phyloP scores from a whole-genome alignment of 1,140 invertebrate species.

The Ephestia elutella region DNA sequence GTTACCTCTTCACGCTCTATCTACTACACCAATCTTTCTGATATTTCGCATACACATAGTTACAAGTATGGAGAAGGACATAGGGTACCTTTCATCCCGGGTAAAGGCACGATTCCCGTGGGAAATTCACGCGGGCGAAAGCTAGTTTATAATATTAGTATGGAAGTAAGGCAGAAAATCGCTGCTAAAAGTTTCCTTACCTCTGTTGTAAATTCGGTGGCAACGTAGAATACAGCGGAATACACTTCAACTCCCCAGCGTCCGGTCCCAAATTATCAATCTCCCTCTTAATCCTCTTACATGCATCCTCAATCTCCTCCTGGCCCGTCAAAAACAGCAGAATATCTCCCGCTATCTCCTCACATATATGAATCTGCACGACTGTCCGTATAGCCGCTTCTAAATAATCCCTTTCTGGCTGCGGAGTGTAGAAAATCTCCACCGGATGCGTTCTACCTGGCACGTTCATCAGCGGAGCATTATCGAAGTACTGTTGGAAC shows the following conservation, averaged over 20 bases:
- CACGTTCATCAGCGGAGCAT: slow-evolving; percentile 98
- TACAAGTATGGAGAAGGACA: too few species aligned
- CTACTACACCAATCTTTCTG: too few species aligned
- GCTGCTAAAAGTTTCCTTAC: slow-evolving; percentile 20
- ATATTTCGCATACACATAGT: too few species aligned
- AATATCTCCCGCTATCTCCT: slow-evolving; percentile 95
- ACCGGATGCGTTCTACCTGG: slow-evolving; percentile 80
- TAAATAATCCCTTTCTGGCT: slow-evolving; percentile 98
- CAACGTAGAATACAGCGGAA: slow-evolving; percentile 98
- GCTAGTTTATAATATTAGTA: too few species aligned
- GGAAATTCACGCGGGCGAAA: too few species aligned
- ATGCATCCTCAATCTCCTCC: slow-evolving; percentile 99
- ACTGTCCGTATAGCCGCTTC: slow-evolving; percentile 99
- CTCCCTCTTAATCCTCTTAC: slow-evolving; percentile 97
- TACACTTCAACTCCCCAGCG: slow-evolving; percentile 98
- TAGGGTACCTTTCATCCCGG: too few species aligned
- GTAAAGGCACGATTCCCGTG: too few species aligned
- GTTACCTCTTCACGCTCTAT: too few species aligned
- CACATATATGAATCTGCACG: slow-evolving; percentile 99
- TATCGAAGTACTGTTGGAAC: slow-evolving; percentile 99
- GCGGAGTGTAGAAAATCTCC: slow-evolving; percentile 97
- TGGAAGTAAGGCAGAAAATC: too few species aligned
- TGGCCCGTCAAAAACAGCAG: slow-evolving; percentile 96
- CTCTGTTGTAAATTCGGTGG: slow-evolving; percentile 97
- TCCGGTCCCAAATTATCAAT: slow-evolving; percentile 97